Percentiles rank a stretch among this genome's conserved stretches.
Evolutionary conservation across 1,140 invertebrate genomes (phyloP).

Genomic region (Cydia pomonella): DNA sequence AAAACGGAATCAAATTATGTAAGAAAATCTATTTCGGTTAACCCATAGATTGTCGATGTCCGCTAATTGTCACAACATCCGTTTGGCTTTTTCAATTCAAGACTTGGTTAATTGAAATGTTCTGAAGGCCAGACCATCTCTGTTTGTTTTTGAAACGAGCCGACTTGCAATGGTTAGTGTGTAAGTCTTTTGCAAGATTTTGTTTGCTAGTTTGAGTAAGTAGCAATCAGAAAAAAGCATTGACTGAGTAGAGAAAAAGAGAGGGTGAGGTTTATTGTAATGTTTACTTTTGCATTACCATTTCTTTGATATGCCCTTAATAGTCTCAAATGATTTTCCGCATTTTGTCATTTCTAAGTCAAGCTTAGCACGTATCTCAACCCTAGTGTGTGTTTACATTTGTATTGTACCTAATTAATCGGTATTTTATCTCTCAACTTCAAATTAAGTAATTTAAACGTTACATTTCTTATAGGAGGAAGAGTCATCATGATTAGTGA

Average conservation of each 20-base stretch:
- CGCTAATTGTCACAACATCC: constrained; percentile 17
- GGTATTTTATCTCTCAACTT: too few species aligned
- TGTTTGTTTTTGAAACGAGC: background rate
- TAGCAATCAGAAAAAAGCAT: background rate
- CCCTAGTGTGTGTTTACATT: too few species aligned
- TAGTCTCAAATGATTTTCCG: too few species aligned
- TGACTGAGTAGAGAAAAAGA: background rate
- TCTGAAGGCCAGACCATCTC: background rate
- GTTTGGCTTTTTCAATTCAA: constrained; percentile 1
- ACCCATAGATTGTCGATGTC: constrained; percentile 21
- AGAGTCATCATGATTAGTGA: too few species aligned
- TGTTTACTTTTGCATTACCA: background rate
- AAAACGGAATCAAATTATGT: constrained; percentile 29
- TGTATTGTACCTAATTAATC: too few species aligned
- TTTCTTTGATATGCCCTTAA: too few species aligned
- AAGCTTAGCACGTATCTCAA: too few species aligned
- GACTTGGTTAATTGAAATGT: background rate
- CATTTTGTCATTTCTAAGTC: too few species aligned
- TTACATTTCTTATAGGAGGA: too few species aligned
- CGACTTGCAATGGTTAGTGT: background rate
- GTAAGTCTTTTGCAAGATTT: background rate
- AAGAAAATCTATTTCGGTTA: constrained; percentile 27
- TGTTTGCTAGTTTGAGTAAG: background rate
- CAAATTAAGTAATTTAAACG: background rate
- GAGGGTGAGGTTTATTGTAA: too few species aligned